A percentile compares a stretch with the other conserved stretches of the same genome.
Evolutionary conservation across 2,888 invertebrate genomes (phyloP).

Genomic region (Bibio marci): DNA sequence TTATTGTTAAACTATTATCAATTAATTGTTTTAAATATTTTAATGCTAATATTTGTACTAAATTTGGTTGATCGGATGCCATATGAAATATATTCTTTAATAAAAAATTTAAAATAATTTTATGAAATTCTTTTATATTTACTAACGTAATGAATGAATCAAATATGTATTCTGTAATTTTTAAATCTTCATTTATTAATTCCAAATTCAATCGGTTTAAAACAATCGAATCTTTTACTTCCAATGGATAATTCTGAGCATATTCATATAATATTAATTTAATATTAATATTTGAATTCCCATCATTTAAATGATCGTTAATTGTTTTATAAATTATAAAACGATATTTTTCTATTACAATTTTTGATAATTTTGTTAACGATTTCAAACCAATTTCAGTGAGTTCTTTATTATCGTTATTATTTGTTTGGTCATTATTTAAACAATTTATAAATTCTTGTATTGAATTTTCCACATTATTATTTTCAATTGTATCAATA

Average conservation of each 20-base stretch:
- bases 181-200: conserved; percentile 5
- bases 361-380: conserved; percentile 31
- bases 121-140: conserved; percentile 3
- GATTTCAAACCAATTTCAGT: conserved; percentile 35
- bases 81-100: conserved; percentile 5
- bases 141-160: conserved; percentile 1
- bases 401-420: conserved; percentile 24
- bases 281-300: conserved; percentile 1
- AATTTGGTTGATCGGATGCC: conserved; percentile 11
- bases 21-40: conserved; percentile 19
- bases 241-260: conserved; percentile 33
- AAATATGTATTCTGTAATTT: conserved; percentile 6
- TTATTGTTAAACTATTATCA: no score
- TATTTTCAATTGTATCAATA: conserved; percentile 7
- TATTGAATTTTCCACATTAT: conserved; percentile 5
- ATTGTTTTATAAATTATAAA: conserved; percentile 35
- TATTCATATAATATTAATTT: conserved; percentile 31
- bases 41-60: conserved; percentile 15
- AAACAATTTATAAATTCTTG: conserved; percentile 5
- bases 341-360: conserved; percentile 31
- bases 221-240: conserved; percentile 33
- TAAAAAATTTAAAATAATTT: conserved; percentile 6
- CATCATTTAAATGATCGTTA: conserved; percentile 31
- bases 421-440: no score
- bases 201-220: conserved; percentile 4